These are phyloP conservation scores for Epinotia ramella DNA, from an alignment of 2,888 invertebrate genomes.

Conservation along the genomic window DNA sequence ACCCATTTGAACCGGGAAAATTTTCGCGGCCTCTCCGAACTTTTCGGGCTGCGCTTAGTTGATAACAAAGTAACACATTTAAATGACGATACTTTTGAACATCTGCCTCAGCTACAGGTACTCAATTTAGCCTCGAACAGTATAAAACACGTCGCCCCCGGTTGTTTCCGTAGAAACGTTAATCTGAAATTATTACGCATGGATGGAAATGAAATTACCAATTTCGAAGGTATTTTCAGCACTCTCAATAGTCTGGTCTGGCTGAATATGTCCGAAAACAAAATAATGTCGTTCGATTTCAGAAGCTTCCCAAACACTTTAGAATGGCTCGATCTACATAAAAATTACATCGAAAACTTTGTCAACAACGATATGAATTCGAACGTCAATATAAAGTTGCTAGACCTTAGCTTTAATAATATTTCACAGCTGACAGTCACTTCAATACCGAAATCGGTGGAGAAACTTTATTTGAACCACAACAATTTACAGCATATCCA, in stretches of 20 bases:
- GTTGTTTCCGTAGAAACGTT: conserved; percentile 90
- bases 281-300: conserved; percentile 90
- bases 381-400: conserved; percentile 87
- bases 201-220: conserved; percentile 92
- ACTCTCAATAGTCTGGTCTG: conserved; percentile 89
- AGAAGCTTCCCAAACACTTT: conserved; percentile 89
- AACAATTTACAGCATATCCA: conserved; percentile 89
- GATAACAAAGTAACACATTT: conserved; percentile 92
- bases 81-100: conserved; percentile 90
- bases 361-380: conserved; percentile 83
- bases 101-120: conserved; percentile 90
- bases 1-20: conserved; percentile 89
- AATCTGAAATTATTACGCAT: conserved; percentile 90
- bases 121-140: conserved; percentile 93
- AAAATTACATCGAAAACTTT: conserved; percentile 89
- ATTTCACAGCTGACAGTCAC: conserved; percentile 88
- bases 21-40: conserved; percentile 89
- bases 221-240: conserved; percentile 88
- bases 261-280: conserved; percentile 93
- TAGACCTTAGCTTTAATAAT: conserved; percentile 91
- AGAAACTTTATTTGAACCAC: conserved; percentile 90
- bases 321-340: conserved; percentile 92
- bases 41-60: conserved; percentile 91
- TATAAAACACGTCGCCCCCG: conserved; percentile 89
- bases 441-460: conserved; percentile 89